Evolutionary conservation across 2,797 vertebrate species (phyloP), one percentile per base, ranked within the genome.

Genomic region (Hyperoplus lanceolatus): DNA sequence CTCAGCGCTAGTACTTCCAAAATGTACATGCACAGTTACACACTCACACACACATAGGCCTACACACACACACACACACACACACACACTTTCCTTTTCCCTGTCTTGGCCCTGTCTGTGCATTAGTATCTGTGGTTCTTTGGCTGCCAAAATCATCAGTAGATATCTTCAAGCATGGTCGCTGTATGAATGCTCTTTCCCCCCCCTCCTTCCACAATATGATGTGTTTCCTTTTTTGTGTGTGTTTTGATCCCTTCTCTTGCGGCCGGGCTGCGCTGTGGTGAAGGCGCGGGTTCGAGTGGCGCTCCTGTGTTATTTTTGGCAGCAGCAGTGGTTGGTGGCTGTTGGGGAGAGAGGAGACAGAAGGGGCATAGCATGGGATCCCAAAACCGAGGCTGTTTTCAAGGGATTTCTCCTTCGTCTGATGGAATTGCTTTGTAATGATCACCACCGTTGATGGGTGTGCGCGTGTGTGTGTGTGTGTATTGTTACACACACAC

Each of bases 291-390:
- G 91, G 94, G 92, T 93, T 96, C 90, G 92, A 96, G 94, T 95
- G 95, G 95, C 95, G 96, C 95, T 96, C 93, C 94, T 87, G 94
- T 96, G 95, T 96, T 96, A 96, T 96, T 96, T 96, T 94, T 96
- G 96, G 95, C 95, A 93, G 92, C 88, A 89, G 91, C 82, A 79
- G 93, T 87, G 95, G 95, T 95, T 96, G 95, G 95, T 96, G 95
- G 95, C 95, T 96, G 91, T 89, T 90, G 91, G 89, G 90, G 93
- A 90, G 92, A 89, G 90, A 92, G 93, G 87, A 93, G 95, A 94
- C 91, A 91, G 91, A 83, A 85, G 86, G 87, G 91, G 90, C 83
- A 85, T 87, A 82, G 89, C 87, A 92, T 91, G 82, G 29, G 85
- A 93, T 91, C 94, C 94, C 92, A 92, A 81, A 90, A 96, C 92